Evolutionary conservation across 1,140 invertebrate genomes (phyloP).

Genomic region (Limonius californicus): DNA sequence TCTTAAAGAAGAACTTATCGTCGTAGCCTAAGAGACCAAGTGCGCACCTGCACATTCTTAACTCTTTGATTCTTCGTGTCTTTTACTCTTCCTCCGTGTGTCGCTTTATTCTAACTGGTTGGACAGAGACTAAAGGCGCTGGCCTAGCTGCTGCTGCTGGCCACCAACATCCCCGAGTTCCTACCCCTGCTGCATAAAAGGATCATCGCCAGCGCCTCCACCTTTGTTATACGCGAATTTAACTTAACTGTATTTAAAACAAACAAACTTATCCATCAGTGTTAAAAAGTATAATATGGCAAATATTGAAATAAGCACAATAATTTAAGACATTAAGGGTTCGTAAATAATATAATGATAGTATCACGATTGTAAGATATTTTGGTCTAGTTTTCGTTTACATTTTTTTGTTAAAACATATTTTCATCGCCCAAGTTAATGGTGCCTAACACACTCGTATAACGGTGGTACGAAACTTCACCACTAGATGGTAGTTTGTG

Average conservation of each 20-base stretch:
- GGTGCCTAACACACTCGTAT: too few relatives aligned
- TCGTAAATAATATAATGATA: conserved; percentile 25
- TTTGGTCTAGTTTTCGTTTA: neutral
- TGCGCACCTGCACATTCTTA: conserved; percentile 28
- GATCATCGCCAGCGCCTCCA: neutral
- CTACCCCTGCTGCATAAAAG: neutral
- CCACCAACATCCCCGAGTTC: too few relatives aligned
- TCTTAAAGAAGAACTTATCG: neutral
- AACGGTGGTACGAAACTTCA: too few relatives aligned
- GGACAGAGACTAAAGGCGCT: conserved; percentile 3
- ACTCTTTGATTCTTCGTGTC: conserved; percentile 2
- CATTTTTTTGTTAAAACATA: neutral
- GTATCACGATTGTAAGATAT: conserved; percentile 25
- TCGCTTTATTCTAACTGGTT: conserved; percentile 21
- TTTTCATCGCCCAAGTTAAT: too few relatives aligned
- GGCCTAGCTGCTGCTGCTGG: neutral
- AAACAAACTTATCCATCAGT: conserved; percentile 32
- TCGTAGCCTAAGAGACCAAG: conserved; percentile 26
- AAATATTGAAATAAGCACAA: conserved; percentile 39
- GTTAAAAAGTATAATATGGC: conserved; percentile 34
- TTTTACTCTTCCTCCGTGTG: conserved; percentile 23
- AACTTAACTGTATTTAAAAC: conserved; percentile 26
- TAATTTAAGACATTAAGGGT: conserved; percentile 29
- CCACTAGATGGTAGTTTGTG: too few relatives aligned
- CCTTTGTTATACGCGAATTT: conserved; percentile 25